Conservation (phyloP, 2,113 vertebrate species). For the Todiramphus chloris region DNA sequence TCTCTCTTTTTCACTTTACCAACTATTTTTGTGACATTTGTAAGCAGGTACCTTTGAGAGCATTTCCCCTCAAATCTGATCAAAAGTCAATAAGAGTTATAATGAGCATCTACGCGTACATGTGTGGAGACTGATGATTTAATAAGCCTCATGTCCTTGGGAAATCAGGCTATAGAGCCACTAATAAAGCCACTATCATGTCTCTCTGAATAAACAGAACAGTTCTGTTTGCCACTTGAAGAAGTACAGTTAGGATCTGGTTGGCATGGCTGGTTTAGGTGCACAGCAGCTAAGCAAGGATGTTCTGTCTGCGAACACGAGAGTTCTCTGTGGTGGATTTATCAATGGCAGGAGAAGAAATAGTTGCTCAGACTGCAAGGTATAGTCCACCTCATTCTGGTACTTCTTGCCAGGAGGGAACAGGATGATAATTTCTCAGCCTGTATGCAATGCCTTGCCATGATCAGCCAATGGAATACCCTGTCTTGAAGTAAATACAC, state of each 20-base stretch:
- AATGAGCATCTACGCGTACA: not conserved
- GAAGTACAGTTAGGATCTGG: not conserved
- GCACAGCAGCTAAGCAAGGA: not conserved
- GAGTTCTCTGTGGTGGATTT: not conserved
- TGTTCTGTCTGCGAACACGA: rapidly evolving
- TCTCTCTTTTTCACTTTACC: not conserved
- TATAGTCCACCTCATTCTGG: not conserved
- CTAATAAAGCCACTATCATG: not conserved
- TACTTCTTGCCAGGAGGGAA: not conserved
- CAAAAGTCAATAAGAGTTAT: not conserved
- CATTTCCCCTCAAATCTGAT: not conserved
- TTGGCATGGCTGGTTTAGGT: not conserved
- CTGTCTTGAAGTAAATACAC: not conserved
- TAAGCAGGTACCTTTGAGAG: not conserved
- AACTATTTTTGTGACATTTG: not conserved
- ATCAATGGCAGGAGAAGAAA: not conserved
- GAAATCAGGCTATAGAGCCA: not conserved
- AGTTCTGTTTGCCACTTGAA: not conserved
- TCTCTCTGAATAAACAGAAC: not conserved
- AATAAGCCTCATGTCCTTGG: not conserved
- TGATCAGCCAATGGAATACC: not conserved
- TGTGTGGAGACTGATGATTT: not conserved
- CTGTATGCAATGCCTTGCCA: rapidly evolving
- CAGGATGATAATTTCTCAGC: not conserved
- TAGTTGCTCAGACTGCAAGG: not conserved